Evolutionary conservation across 1,140 invertebrate genomes (phyloP).

Genomic region (Hermetia illucens): DNA sequence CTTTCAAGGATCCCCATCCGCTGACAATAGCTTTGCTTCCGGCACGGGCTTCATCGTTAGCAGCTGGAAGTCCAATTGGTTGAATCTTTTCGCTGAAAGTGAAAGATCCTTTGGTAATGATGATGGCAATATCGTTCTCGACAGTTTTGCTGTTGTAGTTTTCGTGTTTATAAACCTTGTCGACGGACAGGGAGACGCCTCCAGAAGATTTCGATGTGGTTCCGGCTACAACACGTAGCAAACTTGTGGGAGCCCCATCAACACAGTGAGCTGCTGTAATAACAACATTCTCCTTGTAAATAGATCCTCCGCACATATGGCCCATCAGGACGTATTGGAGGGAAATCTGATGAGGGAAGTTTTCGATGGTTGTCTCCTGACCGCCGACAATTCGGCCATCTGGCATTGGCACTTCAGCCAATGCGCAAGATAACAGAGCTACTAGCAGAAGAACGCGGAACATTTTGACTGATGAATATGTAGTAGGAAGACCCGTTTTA

Average conservation of each 20-base stretch:
- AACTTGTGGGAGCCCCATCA: constrained; percentile 5
- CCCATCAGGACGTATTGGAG: constrained; percentile 1
- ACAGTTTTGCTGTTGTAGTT: background rate
- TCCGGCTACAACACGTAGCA: background rate
- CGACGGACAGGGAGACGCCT: background rate
- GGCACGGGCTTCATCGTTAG: too few species aligned
- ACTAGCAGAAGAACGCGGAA: too few species aligned
- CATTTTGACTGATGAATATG: too few species aligned
- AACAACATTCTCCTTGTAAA: constrained; percentile 27
- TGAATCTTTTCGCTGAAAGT: background rate
- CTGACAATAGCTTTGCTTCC: background rate
- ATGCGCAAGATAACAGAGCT: too few species aligned
- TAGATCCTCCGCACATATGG: constrained; percentile 34
- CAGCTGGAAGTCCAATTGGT: background rate
- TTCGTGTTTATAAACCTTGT: background rate
- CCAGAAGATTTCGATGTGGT: background rate
- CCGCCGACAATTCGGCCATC: constrained; percentile 1
- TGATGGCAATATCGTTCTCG: background rate
- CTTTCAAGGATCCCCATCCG: background rate
- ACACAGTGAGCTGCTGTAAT: constrained; percentile 34
- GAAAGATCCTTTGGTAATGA: background rate
- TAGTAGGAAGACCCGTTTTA: too few species aligned
- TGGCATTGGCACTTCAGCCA: background rate
- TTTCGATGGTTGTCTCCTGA: background rate
- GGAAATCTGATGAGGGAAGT: background rate